These are phyloP conservation scores for Parapristionchus giblindavisi DNA, from an alignment of 2,888 invertebrate genomes.

Conservation along the genomic window DNA sequence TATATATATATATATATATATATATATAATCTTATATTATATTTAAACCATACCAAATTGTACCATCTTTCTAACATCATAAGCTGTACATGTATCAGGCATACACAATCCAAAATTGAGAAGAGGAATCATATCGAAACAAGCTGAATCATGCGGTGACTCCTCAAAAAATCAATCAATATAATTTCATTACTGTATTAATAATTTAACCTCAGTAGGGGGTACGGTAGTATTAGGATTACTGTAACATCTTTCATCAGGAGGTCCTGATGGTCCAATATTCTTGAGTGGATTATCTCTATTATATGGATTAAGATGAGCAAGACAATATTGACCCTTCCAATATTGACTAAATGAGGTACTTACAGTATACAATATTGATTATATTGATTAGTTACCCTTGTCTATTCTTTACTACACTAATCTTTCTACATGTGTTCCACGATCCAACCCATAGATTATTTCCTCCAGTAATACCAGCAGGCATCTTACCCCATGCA, in stretches of 20 bases:
- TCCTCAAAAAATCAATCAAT: slow-evolving; percentile 1
- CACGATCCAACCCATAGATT: slow-evolving; percentile 70
- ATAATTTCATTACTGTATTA: background rate
- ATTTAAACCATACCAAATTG: slow-evolving; percentile 61
- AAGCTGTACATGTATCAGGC: slow-evolving; percentile 69
- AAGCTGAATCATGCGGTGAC: slow-evolving; percentile 55
- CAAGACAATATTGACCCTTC: slow-evolving; percentile 69
- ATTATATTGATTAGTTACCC: slow-evolving; percentile 48
- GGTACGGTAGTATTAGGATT: slow-evolving; percentile 3
- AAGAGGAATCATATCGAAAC: slow-evolving; percentile 66
- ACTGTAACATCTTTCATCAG: slow-evolving; percentile 41
- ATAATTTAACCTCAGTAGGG: slow-evolving; percentile 16
- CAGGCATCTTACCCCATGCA: slow-evolving; percentile 68
- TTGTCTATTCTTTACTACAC: slow-evolving; percentile 65
- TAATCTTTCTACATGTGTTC: slow-evolving; percentile 66
- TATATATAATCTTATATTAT: no score
- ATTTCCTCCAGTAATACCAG: slow-evolving; percentile 70
- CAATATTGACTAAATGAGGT: slow-evolving; percentile 55
- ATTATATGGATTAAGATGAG: slow-evolving; percentile 66
- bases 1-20: no score
- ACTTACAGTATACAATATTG: background rate
- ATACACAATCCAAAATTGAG: slow-evolving; percentile 69
- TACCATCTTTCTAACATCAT: slow-evolving; percentile 66
- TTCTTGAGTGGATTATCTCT: slow-evolving; percentile 66
- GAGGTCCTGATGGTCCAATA: slow-evolving; percentile 46